Percentiles rank a stretch among this genome's conserved stretches.
These are phyloP conservation scores for Adelges cooleyi DNA, from an alignment of 1,140 invertebrate species.

Conservation along the genomic window DNA sequence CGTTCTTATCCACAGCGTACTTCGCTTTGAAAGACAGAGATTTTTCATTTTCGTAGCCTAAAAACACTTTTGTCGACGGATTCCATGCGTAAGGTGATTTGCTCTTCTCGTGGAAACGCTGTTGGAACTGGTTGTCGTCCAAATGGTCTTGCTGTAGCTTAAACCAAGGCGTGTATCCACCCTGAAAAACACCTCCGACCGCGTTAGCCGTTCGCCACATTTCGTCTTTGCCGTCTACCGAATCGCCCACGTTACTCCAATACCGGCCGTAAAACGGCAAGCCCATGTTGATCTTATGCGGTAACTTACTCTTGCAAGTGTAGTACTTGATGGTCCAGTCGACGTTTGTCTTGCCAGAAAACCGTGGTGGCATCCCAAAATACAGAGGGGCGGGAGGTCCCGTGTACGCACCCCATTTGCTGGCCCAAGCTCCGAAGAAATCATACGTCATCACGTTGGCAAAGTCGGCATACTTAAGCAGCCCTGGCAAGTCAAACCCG, in stretches of 20 bases:
- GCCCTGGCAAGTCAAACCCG: constrained; percentile 30
- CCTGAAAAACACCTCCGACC: constrained; percentile 29
- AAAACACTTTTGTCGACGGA: constrained; percentile 20
- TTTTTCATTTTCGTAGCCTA: constrained; percentile 31
- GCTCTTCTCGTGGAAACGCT: constrained; percentile 26
- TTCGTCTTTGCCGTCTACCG: constrained; percentile 25
- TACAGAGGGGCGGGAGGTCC: constrained; percentile 30
- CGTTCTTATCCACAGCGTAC: constrained; percentile 30
- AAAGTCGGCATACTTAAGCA: constrained; percentile 31
- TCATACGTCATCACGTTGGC: constrained; percentile 32
- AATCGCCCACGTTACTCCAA: constrained; percentile 30
- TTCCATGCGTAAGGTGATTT: constrained; percentile 30
- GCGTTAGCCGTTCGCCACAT: constrained; percentile 29
- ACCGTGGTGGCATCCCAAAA: constrained; percentile 29
- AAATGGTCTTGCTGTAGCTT: constrained; percentile 20
- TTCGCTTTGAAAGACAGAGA: constrained; percentile 29
- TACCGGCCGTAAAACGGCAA: constrained; percentile 32
- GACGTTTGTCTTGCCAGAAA: constrained; percentile 31
- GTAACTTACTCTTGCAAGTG: constrained; percentile 27
- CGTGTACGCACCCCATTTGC: constrained; percentile 32
- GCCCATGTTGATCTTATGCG: constrained; percentile 31
- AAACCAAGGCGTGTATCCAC: constrained; percentile 28
- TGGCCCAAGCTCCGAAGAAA: constrained; percentile 32
- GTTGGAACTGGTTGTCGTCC: background rate
- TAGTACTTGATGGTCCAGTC: constrained; percentile 33